These are phyloP conservation scores for Andricus curvator DNA, from an alignment of 2,888 invertebrate genomes.

Conservation along the genomic window DNA sequence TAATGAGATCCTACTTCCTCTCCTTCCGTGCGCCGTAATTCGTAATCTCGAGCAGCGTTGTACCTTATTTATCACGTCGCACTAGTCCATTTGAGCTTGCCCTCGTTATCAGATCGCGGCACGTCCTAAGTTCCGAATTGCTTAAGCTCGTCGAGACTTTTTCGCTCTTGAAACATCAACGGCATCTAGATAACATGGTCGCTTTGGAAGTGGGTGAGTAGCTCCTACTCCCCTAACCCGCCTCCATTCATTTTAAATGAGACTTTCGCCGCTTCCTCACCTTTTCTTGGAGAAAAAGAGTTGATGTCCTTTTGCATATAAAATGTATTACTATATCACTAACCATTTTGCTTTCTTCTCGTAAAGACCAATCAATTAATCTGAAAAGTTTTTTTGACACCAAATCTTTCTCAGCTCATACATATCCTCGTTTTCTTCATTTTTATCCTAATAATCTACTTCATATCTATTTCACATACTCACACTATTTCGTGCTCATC, in stretches of 20 bases:
- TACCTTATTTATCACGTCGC: conserved; percentile 54
- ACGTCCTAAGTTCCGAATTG: conserved; percentile 59
- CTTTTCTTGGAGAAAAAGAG: neutral
- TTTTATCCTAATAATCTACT: too few relatives aligned
- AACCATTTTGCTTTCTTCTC: neutral
- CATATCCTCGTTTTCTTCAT: too few relatives aligned
- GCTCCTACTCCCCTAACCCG: neutral
- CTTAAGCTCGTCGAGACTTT: conserved; percentile 58
- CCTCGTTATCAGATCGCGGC: conserved; percentile 64
- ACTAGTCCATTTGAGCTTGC: conserved; percentile 60
- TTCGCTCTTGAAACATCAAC: conserved; percentile 56
- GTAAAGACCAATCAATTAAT: neutral
- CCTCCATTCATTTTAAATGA: neutral
- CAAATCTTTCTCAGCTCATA: too few relatives aligned
- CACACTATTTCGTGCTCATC: too few relatives aligned
- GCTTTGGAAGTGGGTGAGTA: conserved; percentile 13
- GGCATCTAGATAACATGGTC: conserved; percentile 48
- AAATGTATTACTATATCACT: neutral
- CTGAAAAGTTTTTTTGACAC: too few relatives aligned
- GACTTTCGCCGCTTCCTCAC: neutral
- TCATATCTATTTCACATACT: too few relatives aligned
- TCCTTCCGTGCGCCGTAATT: conserved; percentile 6
- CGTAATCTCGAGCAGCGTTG: conserved; percentile 41
- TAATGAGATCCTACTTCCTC: neutral
- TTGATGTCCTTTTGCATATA: neutral